phyloP scores from a whole-genome alignment of 1,140 invertebrate species.

The Goniozus legneri region DNA sequence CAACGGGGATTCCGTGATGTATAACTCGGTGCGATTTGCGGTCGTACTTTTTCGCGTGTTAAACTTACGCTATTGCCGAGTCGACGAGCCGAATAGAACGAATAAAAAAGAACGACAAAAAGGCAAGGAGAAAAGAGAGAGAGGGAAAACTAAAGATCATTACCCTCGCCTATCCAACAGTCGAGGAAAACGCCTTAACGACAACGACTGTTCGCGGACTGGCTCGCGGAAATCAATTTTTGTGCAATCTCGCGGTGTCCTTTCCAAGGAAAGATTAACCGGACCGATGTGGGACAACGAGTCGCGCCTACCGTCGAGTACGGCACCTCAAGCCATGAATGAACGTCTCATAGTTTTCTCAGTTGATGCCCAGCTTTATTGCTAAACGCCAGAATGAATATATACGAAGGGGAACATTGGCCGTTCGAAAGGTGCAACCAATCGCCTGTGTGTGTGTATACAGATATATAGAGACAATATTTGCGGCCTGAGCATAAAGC shows the following conservation, averaged over 20 bases:
- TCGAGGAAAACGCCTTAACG: constrained; percentile 18
- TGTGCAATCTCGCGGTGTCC: constrained; percentile 25
- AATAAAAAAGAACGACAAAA: constrained; percentile 6
- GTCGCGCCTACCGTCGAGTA: constrained; percentile 12
- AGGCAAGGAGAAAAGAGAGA: not conserved
- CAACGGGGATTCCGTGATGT: no score
- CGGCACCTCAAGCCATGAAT: constrained; percentile 35
- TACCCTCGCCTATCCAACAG: constrained; percentile 8
- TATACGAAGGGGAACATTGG: constrained; percentile 7
- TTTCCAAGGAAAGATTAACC: constrained; percentile 27
- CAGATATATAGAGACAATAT: constrained; percentile 13
- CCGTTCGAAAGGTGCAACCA: constrained; percentile 16
- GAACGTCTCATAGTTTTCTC: constrained; percentile 28
- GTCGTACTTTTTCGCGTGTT: no score
- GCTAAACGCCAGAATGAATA: constrained; percentile 5
- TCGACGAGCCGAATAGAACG: no score
- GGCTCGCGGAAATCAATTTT: constrained; percentile 21
- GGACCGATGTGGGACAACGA: constrained; percentile 13
- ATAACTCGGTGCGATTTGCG: no score
- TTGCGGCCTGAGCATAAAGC: constrained; percentile 28
- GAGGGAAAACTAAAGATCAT: constrained; percentile 8
- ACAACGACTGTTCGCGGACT: no score
- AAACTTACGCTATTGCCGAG: no score
- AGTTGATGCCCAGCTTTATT: constrained; percentile 3
- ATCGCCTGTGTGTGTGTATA: not conserved